Conservation (phyloP, 2,888 invertebrate species). For the Leptogaster cylindrica region DNA sequence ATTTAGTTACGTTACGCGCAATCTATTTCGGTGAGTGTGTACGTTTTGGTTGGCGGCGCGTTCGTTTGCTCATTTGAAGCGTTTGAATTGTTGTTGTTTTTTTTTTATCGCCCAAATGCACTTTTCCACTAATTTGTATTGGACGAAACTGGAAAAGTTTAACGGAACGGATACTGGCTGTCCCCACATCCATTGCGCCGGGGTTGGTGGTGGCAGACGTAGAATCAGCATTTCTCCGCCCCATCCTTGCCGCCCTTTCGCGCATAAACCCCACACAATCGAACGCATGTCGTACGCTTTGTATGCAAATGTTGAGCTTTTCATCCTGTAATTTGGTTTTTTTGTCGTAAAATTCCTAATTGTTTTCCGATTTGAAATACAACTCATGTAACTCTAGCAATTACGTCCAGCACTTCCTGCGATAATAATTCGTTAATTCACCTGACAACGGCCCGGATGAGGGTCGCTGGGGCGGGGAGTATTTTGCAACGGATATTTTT, state of each 20-base stretch:
- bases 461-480: neutral
- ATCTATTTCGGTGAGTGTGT: conserved; percentile 35
- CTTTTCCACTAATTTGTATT: conserved; percentile 35
- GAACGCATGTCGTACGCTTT: neutral
- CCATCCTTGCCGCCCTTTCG: neutral
- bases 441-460: neutral
- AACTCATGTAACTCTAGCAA: conserved; percentile 19
- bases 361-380: conserved; percentile 24
- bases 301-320: conserved; percentile 1
- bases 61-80: conserved; percentile 26
- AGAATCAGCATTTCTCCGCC: neutral
- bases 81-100: neutral
- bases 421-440: conserved; percentile 33
- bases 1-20: conserved; percentile 39
- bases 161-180: conserved; percentile 26
- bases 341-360: conserved; percentile 21
- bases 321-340: neutral
- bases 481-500: conserved; percentile 16
- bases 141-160: conserved; percentile 34
- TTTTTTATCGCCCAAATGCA: conserved; percentile 26
- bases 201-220: neutral
- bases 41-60: conserved; percentile 34
- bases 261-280: neutral
- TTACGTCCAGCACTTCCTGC: conserved; percentile 24
- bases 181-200: conserved; percentile 6